A percentile compares a stretch with the other conserved stretches of the same genome.
Conservation (phyloP, 2,888 invertebrate genomes). For the Drosophila hamatofila region DNA sequence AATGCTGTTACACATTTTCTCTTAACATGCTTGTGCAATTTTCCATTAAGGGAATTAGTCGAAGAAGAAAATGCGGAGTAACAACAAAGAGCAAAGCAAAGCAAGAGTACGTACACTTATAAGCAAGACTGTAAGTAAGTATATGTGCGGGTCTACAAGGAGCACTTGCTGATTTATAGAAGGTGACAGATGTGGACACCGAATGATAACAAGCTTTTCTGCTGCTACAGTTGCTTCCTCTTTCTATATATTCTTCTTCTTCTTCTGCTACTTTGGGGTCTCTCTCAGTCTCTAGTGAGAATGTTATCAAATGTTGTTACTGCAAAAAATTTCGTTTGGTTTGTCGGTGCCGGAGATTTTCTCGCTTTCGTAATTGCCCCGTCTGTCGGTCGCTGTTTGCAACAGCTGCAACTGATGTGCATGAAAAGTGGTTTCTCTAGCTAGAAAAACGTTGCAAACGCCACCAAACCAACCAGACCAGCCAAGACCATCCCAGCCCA, state of each 20-base stretch:
- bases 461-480: constrained; percentile 1
- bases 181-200: constrained; percentile 80
- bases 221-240: background rate
- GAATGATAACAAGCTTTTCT: constrained; percentile 75
- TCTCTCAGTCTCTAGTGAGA: constrained; percentile 20
- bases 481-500: background rate
- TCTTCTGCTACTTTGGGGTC: background rate
- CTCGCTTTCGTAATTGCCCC: constrained; percentile 36
- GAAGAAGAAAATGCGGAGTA: constrained; percentile 27
- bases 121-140: constrained; percentile 39
- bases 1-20: constrained; percentile 37
- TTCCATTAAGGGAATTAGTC: constrained; percentile 82
- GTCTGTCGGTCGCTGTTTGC: constrained; percentile 31
- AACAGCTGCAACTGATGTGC: constrained; percentile 81
- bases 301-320: constrained; percentile 56
- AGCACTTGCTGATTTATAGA: constrained; percentile 73
- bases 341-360: constrained; percentile 65
- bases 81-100: constrained; percentile 27
- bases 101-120: constrained; percentile 30
- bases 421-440: constrained; percentile 79
- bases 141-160: constrained; percentile 27
- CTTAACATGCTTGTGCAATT: constrained; percentile 68
- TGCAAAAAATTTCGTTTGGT: constrained; percentile 64
- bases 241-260: background rate
- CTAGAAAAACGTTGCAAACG: constrained; percentile 37